Evolutionary conservation across 2,113 vertebrate genomes (phyloP).

Genomic region (Rhipidura dahli): DNA sequence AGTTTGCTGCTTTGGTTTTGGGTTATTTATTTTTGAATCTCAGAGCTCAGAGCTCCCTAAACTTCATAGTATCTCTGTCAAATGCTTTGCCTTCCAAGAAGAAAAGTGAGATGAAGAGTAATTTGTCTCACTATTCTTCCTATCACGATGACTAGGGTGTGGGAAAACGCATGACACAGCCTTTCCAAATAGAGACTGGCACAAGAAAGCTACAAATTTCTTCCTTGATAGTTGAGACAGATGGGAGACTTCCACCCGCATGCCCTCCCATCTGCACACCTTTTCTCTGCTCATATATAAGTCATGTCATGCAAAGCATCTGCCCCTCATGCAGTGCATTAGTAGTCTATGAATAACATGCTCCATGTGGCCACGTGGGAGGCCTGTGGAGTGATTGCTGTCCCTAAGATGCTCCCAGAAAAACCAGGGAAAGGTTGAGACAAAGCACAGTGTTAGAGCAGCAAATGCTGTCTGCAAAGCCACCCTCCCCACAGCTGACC

Average conservation of each 20-base stretch:
- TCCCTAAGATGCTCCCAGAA: neutral
- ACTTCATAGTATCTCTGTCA: neutral
- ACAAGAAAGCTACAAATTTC: neutral
- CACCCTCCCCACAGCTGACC: neutral
- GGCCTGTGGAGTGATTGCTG: neutral
- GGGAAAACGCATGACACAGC: neutral
- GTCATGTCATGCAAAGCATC: neutral
- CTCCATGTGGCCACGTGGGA: neutral
- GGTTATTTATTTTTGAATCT: neutral
- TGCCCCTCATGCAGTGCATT: neutral
- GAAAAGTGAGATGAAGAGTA: neutral
- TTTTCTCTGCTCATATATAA: neutral
- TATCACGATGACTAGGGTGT: neutral
- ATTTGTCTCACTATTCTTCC: neutral
- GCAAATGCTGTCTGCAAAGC: neutral
- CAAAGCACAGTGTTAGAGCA: neutral
- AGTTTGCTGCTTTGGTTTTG: neutral
- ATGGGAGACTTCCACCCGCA: neutral
- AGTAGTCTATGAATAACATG: neutral
- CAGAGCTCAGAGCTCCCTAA: neutral
- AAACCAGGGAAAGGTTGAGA: neutral
- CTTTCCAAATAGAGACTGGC: neutral
- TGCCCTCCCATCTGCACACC: neutral
- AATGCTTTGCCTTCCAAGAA: neutral
- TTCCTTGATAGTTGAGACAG: neutral